phyloP scores from a whole-genome alignment of 1,140 invertebrate genomes.

The Sesamia nonagrioides region DNA sequence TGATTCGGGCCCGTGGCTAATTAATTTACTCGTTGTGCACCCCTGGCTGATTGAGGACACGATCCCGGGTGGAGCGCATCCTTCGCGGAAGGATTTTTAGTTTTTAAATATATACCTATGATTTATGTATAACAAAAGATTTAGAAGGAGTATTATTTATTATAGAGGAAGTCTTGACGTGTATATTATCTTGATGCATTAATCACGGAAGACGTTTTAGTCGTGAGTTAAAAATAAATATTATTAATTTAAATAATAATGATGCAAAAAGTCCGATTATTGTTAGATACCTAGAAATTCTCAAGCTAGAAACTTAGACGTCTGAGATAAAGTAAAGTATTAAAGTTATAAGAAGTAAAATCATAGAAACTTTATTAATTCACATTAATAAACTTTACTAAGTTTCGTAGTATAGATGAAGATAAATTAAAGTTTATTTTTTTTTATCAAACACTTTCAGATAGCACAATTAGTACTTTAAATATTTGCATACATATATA shows the following conservation, averaged over 20 bases:
- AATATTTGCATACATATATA: background rate
- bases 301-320: background rate
- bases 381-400: background rate
- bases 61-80: background rate
- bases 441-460: background rate
- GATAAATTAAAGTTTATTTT: background rate
- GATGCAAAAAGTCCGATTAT: background rate
- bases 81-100: constrained; percentile 43
- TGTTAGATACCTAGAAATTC: background rate
- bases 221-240: background rate
- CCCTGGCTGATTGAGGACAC: constrained; percentile 56
- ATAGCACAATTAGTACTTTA: background rate
- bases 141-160: background rate
- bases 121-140: no score
- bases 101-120: background rate
- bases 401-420: background rate
- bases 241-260: background rate
- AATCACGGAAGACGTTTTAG: background rate
- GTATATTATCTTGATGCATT: background rate
- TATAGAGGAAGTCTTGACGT: background rate
- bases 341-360: no score
- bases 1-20: constrained; percentile 72
- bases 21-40: constrained; percentile 67
- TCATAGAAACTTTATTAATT: no score
- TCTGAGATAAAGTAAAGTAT: no score